A percentile compares a stretch with the other conserved stretches of the same genome.
phyloP scores from a whole-genome alignment of 2,113 vertebrate species.

The Chamaetylas fuelleborni region DNA sequence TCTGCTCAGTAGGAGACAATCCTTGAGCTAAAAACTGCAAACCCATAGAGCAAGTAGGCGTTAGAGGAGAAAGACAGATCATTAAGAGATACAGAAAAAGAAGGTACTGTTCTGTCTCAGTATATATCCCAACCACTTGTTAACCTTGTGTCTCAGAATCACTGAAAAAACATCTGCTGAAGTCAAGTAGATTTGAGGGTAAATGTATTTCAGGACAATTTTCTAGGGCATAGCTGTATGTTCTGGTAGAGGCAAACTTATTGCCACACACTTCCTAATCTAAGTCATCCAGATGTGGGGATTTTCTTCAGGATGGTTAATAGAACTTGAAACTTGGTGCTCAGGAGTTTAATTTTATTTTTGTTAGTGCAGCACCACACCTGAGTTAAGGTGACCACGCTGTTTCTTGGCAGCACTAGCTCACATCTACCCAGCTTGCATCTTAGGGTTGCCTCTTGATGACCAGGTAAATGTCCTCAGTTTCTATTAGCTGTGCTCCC shows the following conservation, averaged over 20 bases:
- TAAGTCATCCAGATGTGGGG: not conserved
- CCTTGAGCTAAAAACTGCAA: not conserved
- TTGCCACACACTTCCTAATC: not conserved
- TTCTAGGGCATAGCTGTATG: not conserved
- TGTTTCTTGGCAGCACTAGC: not conserved
- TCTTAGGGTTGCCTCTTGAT: not conserved
- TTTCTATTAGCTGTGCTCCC: not conserved
- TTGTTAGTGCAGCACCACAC: not conserved
- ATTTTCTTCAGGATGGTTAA: not conserved
- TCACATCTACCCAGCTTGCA: not conserved
- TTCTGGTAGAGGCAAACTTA: not conserved
- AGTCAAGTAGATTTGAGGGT: not conserved
- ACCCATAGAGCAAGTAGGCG: not conserved
- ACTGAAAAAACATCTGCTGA: not conserved
- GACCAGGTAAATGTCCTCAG: not conserved
- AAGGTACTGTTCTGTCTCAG: not conserved
- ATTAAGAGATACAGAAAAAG: not conserved
- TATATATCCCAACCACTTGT: not conserved
- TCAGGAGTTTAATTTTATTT: not conserved
- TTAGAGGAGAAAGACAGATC: not conserved
- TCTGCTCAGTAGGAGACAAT: not conserved
- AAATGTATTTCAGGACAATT: not conserved
- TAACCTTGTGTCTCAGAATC: not conserved
- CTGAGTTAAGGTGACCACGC: not conserved
- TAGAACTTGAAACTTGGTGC: not conserved